Percentiles rank a stretch among this genome's conserved stretches.
Evolutionary conservation across 2,888 invertebrate genomes (phyloP).

Genomic region (Sturmia bella): DNA sequence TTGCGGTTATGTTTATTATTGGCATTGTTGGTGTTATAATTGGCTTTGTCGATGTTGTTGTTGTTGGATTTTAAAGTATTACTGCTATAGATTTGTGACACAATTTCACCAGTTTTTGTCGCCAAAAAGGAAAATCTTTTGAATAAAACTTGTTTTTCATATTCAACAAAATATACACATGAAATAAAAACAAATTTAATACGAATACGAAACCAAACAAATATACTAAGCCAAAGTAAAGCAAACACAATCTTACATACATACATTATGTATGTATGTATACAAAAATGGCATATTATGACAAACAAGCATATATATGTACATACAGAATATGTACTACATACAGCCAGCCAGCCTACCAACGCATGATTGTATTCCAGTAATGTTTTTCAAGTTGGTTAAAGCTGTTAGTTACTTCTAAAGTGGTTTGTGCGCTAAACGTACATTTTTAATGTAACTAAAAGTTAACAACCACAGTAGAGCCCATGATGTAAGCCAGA

Average conservation of each 20-base stretch:
- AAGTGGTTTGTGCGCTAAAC: background rate
- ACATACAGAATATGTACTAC: background rate
- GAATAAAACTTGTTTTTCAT: conserved; percentile 65
- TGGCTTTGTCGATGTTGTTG: background rate
- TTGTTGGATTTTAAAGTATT: conserved; percentile 21
- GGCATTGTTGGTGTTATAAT: conserved; percentile 28
- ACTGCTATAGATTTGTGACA: conserved; percentile 64
- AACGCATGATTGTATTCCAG: conserved; percentile 35
- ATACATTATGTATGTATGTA: background rate
- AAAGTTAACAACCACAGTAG: too few species aligned
- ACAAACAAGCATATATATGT: background rate
- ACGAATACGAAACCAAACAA: conserved; percentile 24
- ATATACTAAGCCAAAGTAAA: conserved; percentile 45
- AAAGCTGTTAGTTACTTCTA: background rate
- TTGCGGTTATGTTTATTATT: conserved; percentile 13
- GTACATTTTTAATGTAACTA: too few species aligned
- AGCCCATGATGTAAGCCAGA: too few species aligned
- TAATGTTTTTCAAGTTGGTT: conserved; percentile 4
- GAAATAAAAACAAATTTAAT: conserved; percentile 30
- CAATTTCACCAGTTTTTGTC: conserved; percentile 69
- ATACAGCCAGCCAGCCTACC: conserved; percentile 21
- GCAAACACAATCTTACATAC: conserved; percentile 23
- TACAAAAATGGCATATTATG: too few species aligned
- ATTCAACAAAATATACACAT: conserved; percentile 15
- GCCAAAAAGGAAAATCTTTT: conserved; percentile 66